Evolutionary conservation across 2,113 vertebrate species (phyloP).

Genomic region (Thryonomys swinderianus): DNA sequence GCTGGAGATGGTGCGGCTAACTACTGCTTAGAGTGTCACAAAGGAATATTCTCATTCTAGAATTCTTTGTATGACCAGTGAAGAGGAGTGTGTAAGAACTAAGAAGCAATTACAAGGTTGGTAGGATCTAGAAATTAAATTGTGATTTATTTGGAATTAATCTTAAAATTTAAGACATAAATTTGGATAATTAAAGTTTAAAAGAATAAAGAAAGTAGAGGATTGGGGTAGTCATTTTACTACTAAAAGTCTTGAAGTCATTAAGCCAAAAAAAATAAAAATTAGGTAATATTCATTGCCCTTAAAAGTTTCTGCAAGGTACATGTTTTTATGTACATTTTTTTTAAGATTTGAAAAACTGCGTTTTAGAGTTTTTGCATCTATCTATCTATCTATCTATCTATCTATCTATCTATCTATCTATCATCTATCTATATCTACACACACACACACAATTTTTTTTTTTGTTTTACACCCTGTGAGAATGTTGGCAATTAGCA

Average conservation of each 20-base stretch:
- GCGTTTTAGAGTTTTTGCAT: background rate
- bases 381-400: no score
- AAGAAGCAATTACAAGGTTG: background rate
- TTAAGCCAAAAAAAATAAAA: conserved; percentile 40
- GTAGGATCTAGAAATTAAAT: background rate
- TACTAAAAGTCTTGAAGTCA: background rate
- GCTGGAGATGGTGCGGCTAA: background rate
- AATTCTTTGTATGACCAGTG: conserved; percentile 22
- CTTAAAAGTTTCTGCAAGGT: background rate
- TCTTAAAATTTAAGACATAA: conserved; percentile 29
- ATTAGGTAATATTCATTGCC: background rate
- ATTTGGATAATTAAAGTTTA: background rate
- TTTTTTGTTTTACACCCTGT: background rate
- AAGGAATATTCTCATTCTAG: conserved; percentile 64
- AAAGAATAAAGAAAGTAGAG: background rate
- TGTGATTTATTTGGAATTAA: conserved; percentile 5
- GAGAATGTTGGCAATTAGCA: background rate
- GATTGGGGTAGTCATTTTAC: background rate
- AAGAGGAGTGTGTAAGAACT: background rate
- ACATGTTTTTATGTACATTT: background rate
- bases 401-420: no score
- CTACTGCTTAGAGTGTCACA: conserved; percentile 43
- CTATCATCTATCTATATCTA: background rate
- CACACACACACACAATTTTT: no score
- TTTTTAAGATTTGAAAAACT: conserved; percentile 15